Percentiles rank a stretch among this genome's conserved stretches.
phyloP scores from a whole-genome alignment of 2,113 vertebrate genomes.

The Microtus richardsoni region DNA sequence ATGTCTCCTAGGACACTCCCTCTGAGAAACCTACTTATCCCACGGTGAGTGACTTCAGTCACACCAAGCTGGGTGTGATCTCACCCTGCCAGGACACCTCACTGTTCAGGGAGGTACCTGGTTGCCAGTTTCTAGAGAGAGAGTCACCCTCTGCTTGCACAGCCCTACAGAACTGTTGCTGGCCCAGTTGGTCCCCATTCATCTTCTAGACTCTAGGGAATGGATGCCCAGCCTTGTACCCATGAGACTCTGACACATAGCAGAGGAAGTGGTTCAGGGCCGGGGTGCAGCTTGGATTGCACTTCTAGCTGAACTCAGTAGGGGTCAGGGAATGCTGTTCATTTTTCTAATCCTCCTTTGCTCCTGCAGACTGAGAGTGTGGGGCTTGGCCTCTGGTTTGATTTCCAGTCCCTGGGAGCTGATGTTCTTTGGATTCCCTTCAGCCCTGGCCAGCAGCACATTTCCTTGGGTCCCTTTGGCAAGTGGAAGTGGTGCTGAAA shows the following conservation, averaged over 20 bases:
- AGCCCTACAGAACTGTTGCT: neutral
- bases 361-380: neutral
- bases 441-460: neutral
- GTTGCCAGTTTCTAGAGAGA: conserved; percentile 3
- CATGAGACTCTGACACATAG: neutral
- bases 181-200: neutral
- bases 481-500: neutral
- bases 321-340: neutral
- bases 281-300: neutral
- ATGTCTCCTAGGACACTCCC: neutral
- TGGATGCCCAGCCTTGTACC: neutral
- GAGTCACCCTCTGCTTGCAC: neutral
- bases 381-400: neutral
- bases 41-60: neutral
- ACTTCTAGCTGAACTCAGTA: neutral
- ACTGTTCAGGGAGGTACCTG: neutral
- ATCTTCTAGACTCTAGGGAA: neutral
- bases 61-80: neutral
- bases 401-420: neutral
- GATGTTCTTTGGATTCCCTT: neutral
- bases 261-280: neutral
- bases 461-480: neutral
- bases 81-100: neutral
- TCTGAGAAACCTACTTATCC: conserved; percentile 3
- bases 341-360: neutral